Conservation (phyloP, 2,113 vertebrate species). For the Chaetops frenatus region DNA sequence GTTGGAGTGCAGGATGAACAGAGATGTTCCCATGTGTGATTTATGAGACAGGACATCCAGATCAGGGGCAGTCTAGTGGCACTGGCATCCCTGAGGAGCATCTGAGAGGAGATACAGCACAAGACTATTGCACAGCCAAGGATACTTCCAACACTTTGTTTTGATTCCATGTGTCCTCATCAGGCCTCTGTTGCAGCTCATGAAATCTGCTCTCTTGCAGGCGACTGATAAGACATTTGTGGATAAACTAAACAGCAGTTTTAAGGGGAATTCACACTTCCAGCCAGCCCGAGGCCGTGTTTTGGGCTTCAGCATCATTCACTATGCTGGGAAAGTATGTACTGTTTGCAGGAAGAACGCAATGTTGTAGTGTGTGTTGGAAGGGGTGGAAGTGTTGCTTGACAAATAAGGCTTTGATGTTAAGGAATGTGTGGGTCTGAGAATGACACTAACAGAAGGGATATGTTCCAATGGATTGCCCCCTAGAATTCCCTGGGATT, state of each 20-base stretch:
- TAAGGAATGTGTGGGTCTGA: neutral
- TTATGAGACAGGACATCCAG: neutral
- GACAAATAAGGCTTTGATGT: neutral
- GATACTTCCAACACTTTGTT: neutral
- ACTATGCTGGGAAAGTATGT: constrained; percentile 79
- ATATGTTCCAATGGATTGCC: neutral
- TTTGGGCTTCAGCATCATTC: constrained; percentile 68
- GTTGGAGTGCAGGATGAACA: neutral
- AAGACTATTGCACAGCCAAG: neutral
- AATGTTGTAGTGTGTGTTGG: neutral
- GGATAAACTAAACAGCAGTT: constrained; percentile 73
- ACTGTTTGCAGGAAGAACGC: neutral
- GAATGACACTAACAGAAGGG: neutral
- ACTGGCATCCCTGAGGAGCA: neutral
- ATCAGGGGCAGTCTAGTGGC: neutral
- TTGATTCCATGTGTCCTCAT: neutral
- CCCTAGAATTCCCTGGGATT: neutral
- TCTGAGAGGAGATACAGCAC: neutral
- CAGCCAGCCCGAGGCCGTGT: constrained; percentile 51
- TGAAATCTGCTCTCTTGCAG: constrained; percentile 45
- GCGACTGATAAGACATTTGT: constrained; percentile 75
- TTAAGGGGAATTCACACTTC: constrained; percentile 63
- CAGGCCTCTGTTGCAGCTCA: neutral
- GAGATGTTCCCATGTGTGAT: neutral
- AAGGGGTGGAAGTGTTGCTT: neutral